phyloP scores from a whole-genome alignment of 35 echinoderm and acorn worm species.

The Eucidaris tribuloides region DNA sequence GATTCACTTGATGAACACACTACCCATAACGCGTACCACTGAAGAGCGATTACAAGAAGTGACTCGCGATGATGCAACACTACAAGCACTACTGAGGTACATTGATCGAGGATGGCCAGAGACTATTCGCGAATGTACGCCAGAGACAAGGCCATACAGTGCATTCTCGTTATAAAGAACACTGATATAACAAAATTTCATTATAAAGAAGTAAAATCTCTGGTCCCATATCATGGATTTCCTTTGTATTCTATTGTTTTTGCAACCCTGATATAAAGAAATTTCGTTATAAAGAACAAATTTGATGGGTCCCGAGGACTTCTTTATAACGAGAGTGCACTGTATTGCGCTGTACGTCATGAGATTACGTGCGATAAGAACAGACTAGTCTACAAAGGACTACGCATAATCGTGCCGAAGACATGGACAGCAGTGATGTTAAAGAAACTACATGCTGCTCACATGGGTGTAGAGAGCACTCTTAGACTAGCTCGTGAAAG shows the following conservation, averaged over 20 bases:
- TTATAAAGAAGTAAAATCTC: too few species aligned
- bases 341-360: conserved; percentile 10
- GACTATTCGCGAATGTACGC: background rate
- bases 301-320: too few species aligned
- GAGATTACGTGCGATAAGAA: conserved; percentile 45
- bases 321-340: too few species aligned
- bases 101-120: conserved; percentile 13
- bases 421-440: conserved; percentile 24
- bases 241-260: too few species aligned
- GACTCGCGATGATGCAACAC: conserved; percentile 6
- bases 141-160: background rate
- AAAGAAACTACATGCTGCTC: conserved; percentile 29
- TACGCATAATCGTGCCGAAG: conserved; percentile 32
- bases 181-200: too few species aligned
- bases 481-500: background rate
- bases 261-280: too few species aligned
- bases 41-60: background rate
- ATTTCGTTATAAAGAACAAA: too few species aligned
- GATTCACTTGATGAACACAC: background rate
- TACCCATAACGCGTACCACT: background rate
- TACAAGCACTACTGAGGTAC: conserved; percentile 23
- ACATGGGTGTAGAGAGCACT: conserved; percentile 39
- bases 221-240: too few species aligned
- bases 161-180: too few species aligned
- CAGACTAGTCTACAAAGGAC: conserved; percentile 43